phyloP scores from a whole-genome alignment of 2,113 vertebrate genomes.

The Casuarius casuarius region DNA sequence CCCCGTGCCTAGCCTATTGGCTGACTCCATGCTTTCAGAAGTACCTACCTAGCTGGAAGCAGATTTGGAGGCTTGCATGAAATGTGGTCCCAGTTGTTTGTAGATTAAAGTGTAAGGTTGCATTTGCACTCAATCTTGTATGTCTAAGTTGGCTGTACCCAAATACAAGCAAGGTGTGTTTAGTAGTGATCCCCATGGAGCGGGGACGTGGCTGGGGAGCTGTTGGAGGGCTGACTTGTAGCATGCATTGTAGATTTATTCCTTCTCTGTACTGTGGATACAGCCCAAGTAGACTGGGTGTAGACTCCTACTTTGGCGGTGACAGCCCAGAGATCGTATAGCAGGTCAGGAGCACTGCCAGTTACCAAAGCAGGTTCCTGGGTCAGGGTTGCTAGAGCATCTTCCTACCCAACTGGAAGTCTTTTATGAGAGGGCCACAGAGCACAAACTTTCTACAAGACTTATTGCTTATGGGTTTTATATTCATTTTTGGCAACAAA shows the following conservation, averaged over 20 bases:
- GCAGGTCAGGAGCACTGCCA: neutral
- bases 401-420: neutral
- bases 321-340: neutral
- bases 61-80: neutral
- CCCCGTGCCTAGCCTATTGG: neutral
- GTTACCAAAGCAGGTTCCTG: neutral
- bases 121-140: no score
- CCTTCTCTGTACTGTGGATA: neutral
- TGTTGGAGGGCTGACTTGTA: neutral
- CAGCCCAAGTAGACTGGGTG: no score
- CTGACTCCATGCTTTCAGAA: neutral
- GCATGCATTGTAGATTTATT: neutral
- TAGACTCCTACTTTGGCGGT: neutral
- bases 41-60: rapidly evolving
- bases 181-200: neutral
- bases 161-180: neutral
- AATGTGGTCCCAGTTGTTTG: rapidly evolving
- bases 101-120: rapidly evolving
- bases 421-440: neutral
- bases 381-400: neutral
- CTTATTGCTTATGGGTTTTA: neutral
- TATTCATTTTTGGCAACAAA: neutral
- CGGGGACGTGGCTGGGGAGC: neutral
- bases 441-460: neutral
- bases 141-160: neutral